Evolutionary conservation across 2,797 vertebrate species (phyloP), one percentile per base, ranked within the genome.

Genomic region (Acanthurus leucopareius): DNA sequence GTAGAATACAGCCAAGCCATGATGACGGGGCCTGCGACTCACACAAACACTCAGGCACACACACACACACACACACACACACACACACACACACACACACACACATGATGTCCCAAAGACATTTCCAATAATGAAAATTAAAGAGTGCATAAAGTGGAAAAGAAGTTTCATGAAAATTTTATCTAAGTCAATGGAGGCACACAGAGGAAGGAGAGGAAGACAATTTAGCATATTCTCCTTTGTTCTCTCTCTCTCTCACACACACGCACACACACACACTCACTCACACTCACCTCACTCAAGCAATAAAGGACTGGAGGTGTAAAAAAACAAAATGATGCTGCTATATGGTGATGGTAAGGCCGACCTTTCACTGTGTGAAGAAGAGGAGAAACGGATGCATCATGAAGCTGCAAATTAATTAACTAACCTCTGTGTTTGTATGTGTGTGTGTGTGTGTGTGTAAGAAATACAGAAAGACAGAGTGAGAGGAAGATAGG

Each of bases 1-100:
- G 97, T 99, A 99, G 97, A 99, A 96, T 98, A 97, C 97, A 97
- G 94, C 96, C 97, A 96, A 91, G 94, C 97, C 97, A 88, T 84
- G 60, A 66, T 59, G 84, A 81, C 35, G 3, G 60, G 83, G 83
- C 78, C 71, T 44, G 13, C 45, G 48, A 52, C 7, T 48, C 35
- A 53, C n/a, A 74, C 56, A 65, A 49, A 48, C 54, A 35, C 40
- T 10, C 40, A 11, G 11, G 10, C 9, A 42, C 17, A 47, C 51
- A 45, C 64, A 25, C 58, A 25, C 58, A 65, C 44, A 59, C 49
- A 28, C 53, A 62, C 48, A 16, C 57, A 20, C 71, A 68, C 22
- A 38, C 64, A 69, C 47, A 57, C 66, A 64, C 56, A 44, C 38
- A 22, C 40, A 17, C 10, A 14, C 35, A 38, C 57, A 66, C 48